A percentile compares a stretch with the other conserved stretches of the same genome.
These are phyloP conservation scores for Thysanoteuthis rhombus DNA, from an alignment of 2,888 invertebrate species.

Conservation along the genomic window DNA sequence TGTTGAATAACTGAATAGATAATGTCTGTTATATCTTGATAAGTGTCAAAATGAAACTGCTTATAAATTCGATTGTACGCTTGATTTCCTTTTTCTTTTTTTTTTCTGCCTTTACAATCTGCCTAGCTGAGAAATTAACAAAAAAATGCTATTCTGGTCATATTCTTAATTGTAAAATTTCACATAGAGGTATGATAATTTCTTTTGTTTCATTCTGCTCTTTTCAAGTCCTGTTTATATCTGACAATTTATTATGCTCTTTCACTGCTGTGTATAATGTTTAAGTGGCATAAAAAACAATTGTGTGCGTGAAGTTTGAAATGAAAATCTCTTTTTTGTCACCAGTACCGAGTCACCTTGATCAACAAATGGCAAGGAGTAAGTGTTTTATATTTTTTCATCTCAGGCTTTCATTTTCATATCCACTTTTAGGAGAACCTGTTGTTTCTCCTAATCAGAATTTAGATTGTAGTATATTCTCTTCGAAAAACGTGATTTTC, in stretches of 20 bases:
- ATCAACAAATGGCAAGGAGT: conserved; percentile 12
- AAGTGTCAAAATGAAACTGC: no score
- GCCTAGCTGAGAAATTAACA: not conserved
- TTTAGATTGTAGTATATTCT: not conserved
- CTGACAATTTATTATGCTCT: not conserved
- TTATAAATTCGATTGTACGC: no score
- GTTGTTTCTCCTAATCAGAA: not conserved
- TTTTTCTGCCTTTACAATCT: not conserved
- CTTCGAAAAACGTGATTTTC: not conserved
- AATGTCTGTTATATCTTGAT: not conserved
- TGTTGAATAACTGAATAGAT: not conserved
- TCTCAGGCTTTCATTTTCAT: not conserved
- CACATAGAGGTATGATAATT: not conserved
- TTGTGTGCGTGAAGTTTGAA: not conserved
- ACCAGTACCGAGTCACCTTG: conserved; percentile 12
- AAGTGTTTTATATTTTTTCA: conserved; percentile 12
- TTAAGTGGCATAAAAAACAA: not conserved
- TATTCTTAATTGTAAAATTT: not conserved
- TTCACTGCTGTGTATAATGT: conserved; percentile 12
- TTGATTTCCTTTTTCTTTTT: not conserved
- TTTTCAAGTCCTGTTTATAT: not conserved
- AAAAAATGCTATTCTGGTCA: not conserved
- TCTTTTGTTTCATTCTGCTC: not conserved
- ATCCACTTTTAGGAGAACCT: not conserved
- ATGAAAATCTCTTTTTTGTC: not conserved